phyloP scores from a whole-genome alignment of 2,113 vertebrate genomes.

The Trogon melanurus region DNA sequence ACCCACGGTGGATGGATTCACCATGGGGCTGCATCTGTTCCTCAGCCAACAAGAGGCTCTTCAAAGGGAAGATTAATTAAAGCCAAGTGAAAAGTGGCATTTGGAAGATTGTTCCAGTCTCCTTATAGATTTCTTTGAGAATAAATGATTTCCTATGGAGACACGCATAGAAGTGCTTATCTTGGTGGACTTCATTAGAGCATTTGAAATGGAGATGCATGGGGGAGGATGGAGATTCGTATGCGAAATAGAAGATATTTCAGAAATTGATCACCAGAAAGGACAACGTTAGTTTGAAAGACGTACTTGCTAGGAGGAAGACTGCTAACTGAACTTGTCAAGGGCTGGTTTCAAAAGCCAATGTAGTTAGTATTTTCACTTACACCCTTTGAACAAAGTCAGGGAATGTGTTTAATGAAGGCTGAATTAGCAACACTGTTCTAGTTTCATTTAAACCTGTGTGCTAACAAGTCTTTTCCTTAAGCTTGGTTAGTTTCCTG shows the following conservation, averaged over 20 bases:
- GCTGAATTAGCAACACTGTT: not conserved
- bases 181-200: not conserved
- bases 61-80: not conserved
- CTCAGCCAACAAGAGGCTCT: not conserved
- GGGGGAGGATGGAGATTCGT: not conserved
- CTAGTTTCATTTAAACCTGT: not conserved
- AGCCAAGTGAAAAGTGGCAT: not conserved
- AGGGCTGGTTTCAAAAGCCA: not conserved
- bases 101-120: not conserved
- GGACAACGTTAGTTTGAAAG: not conserved
- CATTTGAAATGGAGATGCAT: not conserved
- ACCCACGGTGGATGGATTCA: not conserved
- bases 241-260: not conserved
- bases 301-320: not conserved
- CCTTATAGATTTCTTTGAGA: not conserved
- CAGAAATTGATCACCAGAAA: not conserved
- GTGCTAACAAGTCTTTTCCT: not conserved
- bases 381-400: not conserved
- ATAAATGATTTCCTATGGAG: not conserved
- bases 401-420: not conserved
- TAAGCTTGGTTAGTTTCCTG: not conserved
- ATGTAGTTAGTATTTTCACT: not conserved
- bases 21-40: not conserved
- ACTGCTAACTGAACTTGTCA: not conserved
- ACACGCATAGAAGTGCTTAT: not conserved